Percentiles rank a stretch among this genome's conserved stretches.
Conservation (phyloP, 2,113 vertebrate species). For the Axis porcinus region DNA sequence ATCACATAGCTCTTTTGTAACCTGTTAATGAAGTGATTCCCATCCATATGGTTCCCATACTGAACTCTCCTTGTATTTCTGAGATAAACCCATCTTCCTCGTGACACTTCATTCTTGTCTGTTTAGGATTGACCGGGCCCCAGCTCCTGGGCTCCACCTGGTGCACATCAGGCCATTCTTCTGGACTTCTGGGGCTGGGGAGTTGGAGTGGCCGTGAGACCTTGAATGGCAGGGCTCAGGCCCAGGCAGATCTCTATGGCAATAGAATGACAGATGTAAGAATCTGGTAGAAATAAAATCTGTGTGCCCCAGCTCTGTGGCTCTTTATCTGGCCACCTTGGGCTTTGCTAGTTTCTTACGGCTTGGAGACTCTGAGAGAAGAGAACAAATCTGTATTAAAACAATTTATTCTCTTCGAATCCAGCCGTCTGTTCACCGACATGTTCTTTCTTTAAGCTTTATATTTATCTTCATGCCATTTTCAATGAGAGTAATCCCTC, state of each 20-base stretch:
- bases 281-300: background rate
- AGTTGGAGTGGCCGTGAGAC: background rate
- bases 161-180: background rate
- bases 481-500: background rate
- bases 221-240: background rate
- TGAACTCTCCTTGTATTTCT: background rate
- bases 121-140: background rate
- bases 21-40: background rate
- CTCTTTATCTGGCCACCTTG: background rate
- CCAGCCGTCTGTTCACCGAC: background rate
- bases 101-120: background rate
- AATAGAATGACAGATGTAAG: background rate
- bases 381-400: background rate
- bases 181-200: background rate
- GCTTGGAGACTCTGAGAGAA: background rate
- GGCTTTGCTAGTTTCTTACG: background rate
- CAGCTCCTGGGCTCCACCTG: constrained; percentile 42
- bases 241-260: too few species aligned
- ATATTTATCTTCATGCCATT: background rate
- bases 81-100: background rate
- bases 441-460: background rate
- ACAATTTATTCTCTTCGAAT: background rate
- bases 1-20: background rate
- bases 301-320: background rate
- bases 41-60: background rate